Base-by-base conservation (phyloP, 2,888 invertebrate species). In the Rhagonycha lutea region DNA sequence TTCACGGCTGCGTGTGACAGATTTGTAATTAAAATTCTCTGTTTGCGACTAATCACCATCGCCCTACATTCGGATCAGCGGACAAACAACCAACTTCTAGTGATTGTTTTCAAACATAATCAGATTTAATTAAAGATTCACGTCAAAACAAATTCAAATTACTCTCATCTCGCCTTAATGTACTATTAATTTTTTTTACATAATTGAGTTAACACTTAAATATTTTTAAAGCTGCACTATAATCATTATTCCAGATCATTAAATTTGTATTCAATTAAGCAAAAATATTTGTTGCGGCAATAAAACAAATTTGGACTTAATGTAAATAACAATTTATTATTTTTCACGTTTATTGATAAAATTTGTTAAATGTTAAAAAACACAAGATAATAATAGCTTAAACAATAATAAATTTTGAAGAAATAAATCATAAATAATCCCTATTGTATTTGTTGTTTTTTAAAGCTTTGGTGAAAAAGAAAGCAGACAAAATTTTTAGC, bases 11-110 rank as follows among this genome's bases (percentile, higher is more conserved):
- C 78, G 76, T 75, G 79, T 83, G 85, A 84, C 85, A 85, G 84
- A 82, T 83, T 83, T 80, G 83, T 84, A 85, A 85, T 85, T 84
- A 83, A 83, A 85, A 84, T 83, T 83, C 83, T 78, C 83, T 80
- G 82, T 83, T 83, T 80, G 81, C 81, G 82, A 83, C 83, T 83
- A 83, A 83, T 83, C 83, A 80, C 81, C 80, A 75, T 72, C 79
- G 79, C 77, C 78, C 78, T 79, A 79, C 74, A 77, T 76, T 75
- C 77, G 77, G 78, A 75, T 75, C 77, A 68, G 72, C 78, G 77
- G 78, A 81, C 82, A 80, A 81, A 82, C 82, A 82, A 80, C 80
- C 77, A 72, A 78, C 72, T 75, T 72, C 68, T 61, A 67, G 74
- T 74, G 79, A 84, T 83, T 83, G 83, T 84, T 83, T 82, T 82